phyloP scores from a whole-genome alignment of 2,888 invertebrate genomes.

The Leptinotarsa tumamoca region DNA sequence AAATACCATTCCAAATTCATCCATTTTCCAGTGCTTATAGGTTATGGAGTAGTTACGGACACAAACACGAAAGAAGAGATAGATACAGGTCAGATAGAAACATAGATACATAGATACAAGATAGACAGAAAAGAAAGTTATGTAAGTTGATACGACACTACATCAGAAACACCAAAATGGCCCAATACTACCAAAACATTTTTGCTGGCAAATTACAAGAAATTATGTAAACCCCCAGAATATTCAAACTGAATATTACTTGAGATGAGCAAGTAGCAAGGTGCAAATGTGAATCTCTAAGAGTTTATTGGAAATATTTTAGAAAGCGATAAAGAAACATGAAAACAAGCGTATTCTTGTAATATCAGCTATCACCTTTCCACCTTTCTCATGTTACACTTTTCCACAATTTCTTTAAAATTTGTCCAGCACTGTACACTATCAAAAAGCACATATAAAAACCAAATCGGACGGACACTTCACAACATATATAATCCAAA shows the following conservation, averaged over 20 bases:
- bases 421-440: conserved; percentile 40
- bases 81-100: background rate
- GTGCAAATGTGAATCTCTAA: background rate
- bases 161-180: background rate
- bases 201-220: background rate
- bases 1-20: background rate
- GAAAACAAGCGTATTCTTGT: background rate
- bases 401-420: conserved; percentile 17
- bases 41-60: background rate
- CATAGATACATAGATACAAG: background rate
- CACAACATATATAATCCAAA: conserved; percentile 42
- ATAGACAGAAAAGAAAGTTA: background rate
- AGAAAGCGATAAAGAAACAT: no score
- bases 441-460: conserved; percentile 50
- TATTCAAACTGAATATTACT: background rate
- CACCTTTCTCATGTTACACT: background rate
- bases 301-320: no score
- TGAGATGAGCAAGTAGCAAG: background rate
- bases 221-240: background rate
- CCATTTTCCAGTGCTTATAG: conserved; percentile 11
- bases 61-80: background rate
- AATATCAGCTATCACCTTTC: conserved; percentile 1
- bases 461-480: conserved; percentile 45
- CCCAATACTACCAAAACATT: background rate
- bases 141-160: background rate